Conservation (phyloP, 1,140 invertebrate genomes). For the Drosophila kohkoa region DNA sequence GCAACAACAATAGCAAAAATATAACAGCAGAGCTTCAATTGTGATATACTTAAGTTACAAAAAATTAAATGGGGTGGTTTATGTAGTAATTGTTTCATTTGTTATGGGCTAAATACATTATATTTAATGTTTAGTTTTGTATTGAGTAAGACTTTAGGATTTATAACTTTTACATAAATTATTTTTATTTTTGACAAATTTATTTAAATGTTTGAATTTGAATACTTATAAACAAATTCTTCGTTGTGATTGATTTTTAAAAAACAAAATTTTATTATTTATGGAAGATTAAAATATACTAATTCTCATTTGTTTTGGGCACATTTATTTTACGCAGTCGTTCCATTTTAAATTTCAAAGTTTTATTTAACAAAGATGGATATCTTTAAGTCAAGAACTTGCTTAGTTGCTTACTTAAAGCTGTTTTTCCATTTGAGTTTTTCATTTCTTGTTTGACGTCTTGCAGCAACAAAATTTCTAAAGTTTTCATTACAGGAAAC, state of each 20-base stretch:
- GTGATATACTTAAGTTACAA: not conserved
- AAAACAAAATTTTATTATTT: no score
- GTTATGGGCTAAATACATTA: not conserved
- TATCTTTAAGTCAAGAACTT: constrained; percentile 6
- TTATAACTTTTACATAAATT: no score
- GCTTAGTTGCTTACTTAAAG: constrained; percentile 1
- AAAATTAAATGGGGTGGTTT: not conserved
- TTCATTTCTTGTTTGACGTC: constrained; percentile 36
- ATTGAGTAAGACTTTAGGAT: no score
- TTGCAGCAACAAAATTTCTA: constrained; percentile 40
- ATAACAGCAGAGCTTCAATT: constrained; percentile 19
- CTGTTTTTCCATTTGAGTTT: constrained; percentile 11
- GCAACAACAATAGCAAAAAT: constrained; percentile 17
- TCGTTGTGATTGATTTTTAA: no score
- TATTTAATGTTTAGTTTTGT: no score
- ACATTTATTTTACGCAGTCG: no score
- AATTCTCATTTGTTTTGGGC: no score
- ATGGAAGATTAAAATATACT: no score
- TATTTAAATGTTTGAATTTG: no score
- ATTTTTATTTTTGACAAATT: no score
- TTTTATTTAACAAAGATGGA: not conserved
- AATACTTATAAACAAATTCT: no score
- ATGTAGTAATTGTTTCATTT: not conserved
- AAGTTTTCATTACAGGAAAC: constrained; percentile 80
- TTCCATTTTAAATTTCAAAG: no score